Evolutionary conservation across 2,888 invertebrate genomes (phyloP).

Genomic region (Monoplex corrugatus): DNA sequence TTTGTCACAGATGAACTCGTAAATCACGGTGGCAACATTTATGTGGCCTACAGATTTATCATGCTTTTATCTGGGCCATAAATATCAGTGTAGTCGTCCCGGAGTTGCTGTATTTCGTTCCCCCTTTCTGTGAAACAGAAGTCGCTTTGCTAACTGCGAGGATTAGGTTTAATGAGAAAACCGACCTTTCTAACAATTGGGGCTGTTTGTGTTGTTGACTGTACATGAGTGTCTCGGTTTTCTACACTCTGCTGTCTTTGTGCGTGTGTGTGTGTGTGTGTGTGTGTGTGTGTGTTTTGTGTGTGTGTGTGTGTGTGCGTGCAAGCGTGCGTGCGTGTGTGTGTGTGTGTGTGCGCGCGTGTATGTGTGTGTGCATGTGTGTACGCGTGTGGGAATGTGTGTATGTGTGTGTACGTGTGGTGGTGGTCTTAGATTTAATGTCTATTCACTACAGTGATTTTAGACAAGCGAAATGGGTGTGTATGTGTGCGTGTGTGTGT

Average conservation of each 20-base stretch:
- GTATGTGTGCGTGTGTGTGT: too few species aligned
- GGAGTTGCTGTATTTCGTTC: not conserved
- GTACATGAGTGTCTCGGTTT: too few species aligned
- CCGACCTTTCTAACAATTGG: not conserved
- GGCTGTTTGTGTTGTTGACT: not conserved
- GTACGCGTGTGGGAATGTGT: not conserved
- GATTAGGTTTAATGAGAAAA: not conserved
- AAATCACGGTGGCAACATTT: not conserved
- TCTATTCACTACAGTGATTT: too few species aligned
- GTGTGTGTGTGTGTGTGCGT: constrained; percentile 39
- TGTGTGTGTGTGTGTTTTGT: constrained; percentile 42
- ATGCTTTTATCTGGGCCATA: not conserved
- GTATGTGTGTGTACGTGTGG: constrained; percentile 4
- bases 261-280: constrained; percentile 26
- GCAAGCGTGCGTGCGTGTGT: constrained; percentile 20
- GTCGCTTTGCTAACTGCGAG: not conserved
- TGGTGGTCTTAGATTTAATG: too few species aligned
- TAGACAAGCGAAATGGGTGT: too few species aligned
- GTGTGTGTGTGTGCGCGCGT: constrained; percentile 31
- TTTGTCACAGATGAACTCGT: not conserved
- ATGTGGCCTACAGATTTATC: not conserved
- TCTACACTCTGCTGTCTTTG: too few species aligned
- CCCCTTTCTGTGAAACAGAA: not conserved
- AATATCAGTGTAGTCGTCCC: not conserved
- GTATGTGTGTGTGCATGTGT: constrained; percentile 39